phyloP scores from a whole-genome alignment of 2,888 invertebrate genomes.

The Perdita meconis region DNA sequence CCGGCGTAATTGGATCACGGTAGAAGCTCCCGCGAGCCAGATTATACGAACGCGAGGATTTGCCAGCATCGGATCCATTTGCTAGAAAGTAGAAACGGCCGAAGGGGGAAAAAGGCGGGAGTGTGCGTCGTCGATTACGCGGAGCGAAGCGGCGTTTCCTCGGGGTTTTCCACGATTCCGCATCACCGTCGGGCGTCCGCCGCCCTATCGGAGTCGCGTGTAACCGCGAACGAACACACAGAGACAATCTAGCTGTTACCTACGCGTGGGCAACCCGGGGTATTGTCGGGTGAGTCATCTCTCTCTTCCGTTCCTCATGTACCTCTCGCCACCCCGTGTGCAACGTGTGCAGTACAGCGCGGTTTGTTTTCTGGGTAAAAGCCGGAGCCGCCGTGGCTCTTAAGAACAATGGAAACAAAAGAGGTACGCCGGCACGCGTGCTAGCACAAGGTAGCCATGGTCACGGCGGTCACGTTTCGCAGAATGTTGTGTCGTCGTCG shows the following conservation, averaged over 20 bases:
- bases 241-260: constrained; percentile 49
- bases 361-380: constrained; percentile 76
- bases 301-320: constrained; percentile 48
- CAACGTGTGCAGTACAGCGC: constrained; percentile 51
- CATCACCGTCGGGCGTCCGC: constrained; percentile 16
- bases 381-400: constrained; percentile 62
- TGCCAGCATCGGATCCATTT: neutral
- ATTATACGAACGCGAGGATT: neutral
- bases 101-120: neutral
- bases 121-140: neutral
- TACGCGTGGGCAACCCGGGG: constrained; percentile 61
- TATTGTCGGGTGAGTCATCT: constrained; percentile 77
- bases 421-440: constrained; percentile 74
- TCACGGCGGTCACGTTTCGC: constrained; percentile 79
- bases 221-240: constrained; percentile 32
- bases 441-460: constrained; percentile 73
- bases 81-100: too few relatives aligned
- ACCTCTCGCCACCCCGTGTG: constrained; percentile 64
- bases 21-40: neutral
- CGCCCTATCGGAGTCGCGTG: constrained; percentile 13
- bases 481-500: constrained; percentile 59
- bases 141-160: constrained; percentile 2
- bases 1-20: too few relatives aligned
- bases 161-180: constrained; percentile 27
- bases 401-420: constrained; percentile 80